Percentiles rank a stretch among this genome's conserved stretches.
Conservation (phyloP, 2,888 invertebrate species). For the Stictocephala bisonia region DNA sequence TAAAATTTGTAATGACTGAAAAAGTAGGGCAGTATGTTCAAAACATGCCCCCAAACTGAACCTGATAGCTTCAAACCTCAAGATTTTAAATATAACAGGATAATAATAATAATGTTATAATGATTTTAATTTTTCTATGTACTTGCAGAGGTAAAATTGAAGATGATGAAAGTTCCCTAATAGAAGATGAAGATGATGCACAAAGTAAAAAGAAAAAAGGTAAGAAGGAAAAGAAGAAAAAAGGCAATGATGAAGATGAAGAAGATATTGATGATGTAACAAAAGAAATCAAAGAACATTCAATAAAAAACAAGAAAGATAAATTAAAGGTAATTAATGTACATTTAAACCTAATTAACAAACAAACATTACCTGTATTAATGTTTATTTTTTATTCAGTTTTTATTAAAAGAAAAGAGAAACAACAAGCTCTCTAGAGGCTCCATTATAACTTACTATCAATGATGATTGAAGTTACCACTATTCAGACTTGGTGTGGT, state of each 20-base stretch:
- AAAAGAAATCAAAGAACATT: slow-evolving; percentile 61
- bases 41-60: too few relatives aligned
- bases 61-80: too few relatives aligned
- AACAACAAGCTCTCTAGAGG: too few relatives aligned
- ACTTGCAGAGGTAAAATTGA: slow-evolving; percentile 43
- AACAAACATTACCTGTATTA: too few relatives aligned
- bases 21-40: too few relatives aligned
- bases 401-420: too few relatives aligned
- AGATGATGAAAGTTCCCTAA: slow-evolving; percentile 59
- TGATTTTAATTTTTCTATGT: not conserved
- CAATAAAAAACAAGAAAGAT: slow-evolving; percentile 52
- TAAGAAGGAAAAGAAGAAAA: slow-evolving; percentile 64
- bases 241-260: slow-evolving; percentile 64
- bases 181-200: slow-evolving; percentile 63
- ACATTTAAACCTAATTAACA: too few relatives aligned
- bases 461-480: too few relatives aligned
- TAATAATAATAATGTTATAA: not conserved
- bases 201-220: slow-evolving; percentile 64
- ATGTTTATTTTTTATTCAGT: too few relatives aligned
- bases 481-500: too few relatives aligned
- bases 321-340: slow-evolving; percentile 48
- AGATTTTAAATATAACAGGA: not conserved
- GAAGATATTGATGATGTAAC: slow-evolving; percentile 62
- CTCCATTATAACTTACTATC: too few relatives aligned
- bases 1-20: too few relatives aligned